A percentile compares a stretch with the other conserved stretches of the same genome.
These are phyloP conservation scores for Dynastes maya DNA, from an alignment of 2,888 invertebrate genomes.

Conservation along the genomic window DNA sequence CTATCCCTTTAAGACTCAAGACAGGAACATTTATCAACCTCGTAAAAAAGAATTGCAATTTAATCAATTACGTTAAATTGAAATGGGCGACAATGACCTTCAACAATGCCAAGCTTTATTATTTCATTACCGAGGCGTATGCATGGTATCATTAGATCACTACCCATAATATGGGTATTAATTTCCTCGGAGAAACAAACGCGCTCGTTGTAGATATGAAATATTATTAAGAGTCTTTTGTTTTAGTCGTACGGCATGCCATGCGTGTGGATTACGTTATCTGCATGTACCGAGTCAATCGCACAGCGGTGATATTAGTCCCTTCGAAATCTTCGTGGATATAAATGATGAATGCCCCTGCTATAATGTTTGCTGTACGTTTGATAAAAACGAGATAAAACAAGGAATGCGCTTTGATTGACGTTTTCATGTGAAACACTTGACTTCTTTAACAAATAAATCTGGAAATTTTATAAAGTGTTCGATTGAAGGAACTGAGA, in stretches of 20 bases:
- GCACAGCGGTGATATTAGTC: constrained; percentile 5
- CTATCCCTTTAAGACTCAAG: background rate
- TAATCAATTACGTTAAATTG: constrained; percentile 39
- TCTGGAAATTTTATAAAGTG: background rate
- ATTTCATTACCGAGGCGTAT: constrained; percentile 30
- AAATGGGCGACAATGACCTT: constrained; percentile 41
- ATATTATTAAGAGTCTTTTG: constrained; percentile 30
- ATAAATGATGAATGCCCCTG: constrained; percentile 8
- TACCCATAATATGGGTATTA: constrained; percentile 22
- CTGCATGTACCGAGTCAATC: background rate
- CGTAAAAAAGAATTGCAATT: constrained; percentile 25
- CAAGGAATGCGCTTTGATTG: constrained; percentile 16
- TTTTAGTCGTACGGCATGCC: constrained; percentile 25
- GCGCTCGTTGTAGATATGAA: constrained; percentile 15
- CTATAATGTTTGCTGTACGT: background rate
- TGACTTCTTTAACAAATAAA: constrained; percentile 4
- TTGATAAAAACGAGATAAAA: constrained; percentile 30
- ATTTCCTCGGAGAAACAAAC: constrained; percentile 21
- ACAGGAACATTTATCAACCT: constrained; percentile 19
- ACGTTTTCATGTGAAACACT: background rate
- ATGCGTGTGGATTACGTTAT: constrained; percentile 22
- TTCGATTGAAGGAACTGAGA: too few relatives aligned
- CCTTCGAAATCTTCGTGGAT: constrained; percentile 9
- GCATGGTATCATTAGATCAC: background rate
- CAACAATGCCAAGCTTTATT: constrained; percentile 39